Base-by-base conservation (phyloP, 2,797 vertebrate species). In the Nannoperca obscura region DNA sequence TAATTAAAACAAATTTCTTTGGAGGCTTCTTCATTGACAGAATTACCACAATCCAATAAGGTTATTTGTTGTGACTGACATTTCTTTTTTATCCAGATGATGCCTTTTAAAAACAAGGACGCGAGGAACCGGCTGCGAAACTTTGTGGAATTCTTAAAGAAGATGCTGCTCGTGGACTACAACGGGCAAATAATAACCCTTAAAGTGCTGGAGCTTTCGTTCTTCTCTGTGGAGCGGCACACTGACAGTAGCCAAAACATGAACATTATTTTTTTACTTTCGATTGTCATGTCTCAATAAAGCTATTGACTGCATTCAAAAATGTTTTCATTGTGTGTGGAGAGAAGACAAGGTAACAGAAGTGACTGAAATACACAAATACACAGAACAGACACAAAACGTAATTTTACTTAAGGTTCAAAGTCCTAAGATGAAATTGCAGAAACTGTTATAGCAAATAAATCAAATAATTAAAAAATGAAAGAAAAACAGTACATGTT, bases 111-210 rank as follows among this genome's bases (percentile, higher is more conserved):
- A 13, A 36, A 49, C 15, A 1, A 34, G 8, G 27, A 27, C 0
- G 17, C 24, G 46, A 34, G 2, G 55, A 22, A 24, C 0, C 14
- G 22, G 14, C 14, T 67, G 36, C 24, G 0, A 32, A 22, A 44
- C 44, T 76, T 36, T 60, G 13, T 61, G 27, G 47, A 76, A 27
- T n/a, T 76, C 55, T 22, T 67, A 2, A 60, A 75, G 52, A 60
- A 32, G 22, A 74, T 74, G 42, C 53, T 74, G 42, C 8, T 38
- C 7, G 22, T 66, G n/a, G 44, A 74, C 53, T 11, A 58, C 5
- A 13, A 17, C 0, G 2, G 1, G 13, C 5, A 54, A 32, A 66
- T 75, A 58, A 66, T 8, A 30, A 54, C 63, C 0, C 2, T 38
- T 1, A 17, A 40, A 52, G 44, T 75, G 22, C 44, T 38, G 44